Percentiles rank a stretch among this genome's conserved stretches.
phyloP scores from a whole-genome alignment of 2,888 invertebrate genomes.

The Torymus auratus region DNA sequence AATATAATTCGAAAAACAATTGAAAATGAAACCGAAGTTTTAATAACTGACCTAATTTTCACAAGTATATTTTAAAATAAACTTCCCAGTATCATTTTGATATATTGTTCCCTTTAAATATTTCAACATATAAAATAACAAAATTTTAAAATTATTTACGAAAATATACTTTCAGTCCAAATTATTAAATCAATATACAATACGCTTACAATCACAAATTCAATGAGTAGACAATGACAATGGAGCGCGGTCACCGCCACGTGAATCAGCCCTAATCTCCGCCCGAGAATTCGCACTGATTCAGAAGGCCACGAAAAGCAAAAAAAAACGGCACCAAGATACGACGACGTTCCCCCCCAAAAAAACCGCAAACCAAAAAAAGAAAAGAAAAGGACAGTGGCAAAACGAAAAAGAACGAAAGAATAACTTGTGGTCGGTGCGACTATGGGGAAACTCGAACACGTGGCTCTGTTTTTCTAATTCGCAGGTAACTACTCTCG shows the following conservation, averaged over 20 bases:
- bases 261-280: background rate
- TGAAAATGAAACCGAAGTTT: too few species aligned
- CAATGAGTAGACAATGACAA: slow-evolving; percentile 18
- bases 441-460: slow-evolving; percentile 51
- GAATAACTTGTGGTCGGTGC: slow-evolving; percentile 14
- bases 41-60: too few species aligned
- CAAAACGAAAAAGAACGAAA: slow-evolving; percentile 60
- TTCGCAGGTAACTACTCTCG: slow-evolving; percentile 95
- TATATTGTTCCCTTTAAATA: too few species aligned
- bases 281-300: too few species aligned
- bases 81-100: too few species aligned
- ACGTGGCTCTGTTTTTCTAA: slow-evolving; percentile 65
- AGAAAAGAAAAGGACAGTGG: slow-evolving; percentile 41
- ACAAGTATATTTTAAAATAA: too few species aligned
- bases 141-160: too few species aligned
- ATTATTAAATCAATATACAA: background rate
- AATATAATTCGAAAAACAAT: too few species aligned
- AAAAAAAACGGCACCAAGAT: too few species aligned
- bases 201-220: background rate
- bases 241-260: background rate
- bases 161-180: too few species aligned
- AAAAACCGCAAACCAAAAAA: slow-evolving; percentile 13
- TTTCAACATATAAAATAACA: too few species aligned
- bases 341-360: background rate
- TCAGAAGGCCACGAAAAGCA: too few species aligned